Base-by-base conservation (phyloP, 2,888 invertebrate genomes). In the Furcula furcula region DNA sequence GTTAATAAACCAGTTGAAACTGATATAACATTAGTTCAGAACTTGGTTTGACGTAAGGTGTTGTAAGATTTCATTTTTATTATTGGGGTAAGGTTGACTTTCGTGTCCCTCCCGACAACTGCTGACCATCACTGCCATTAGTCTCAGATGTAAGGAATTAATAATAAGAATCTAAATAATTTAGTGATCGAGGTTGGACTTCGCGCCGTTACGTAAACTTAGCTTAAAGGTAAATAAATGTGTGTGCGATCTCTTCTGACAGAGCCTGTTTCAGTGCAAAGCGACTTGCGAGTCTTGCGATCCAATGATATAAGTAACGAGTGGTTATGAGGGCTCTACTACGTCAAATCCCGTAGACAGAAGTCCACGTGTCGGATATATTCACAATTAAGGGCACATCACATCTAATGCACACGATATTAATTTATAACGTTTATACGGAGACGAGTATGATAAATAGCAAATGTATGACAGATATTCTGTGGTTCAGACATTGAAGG, bases 81-180 rank as follows among this genome's bases (percentile, higher is more conserved):
- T 77, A 57, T 69, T 62, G 66, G 80, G 75, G 61, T 38, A 68
- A 33, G 72, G 76, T 72, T 38, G 77, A 76, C 71, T 19, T 21
- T 42, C 25, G 15, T 12, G 75, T 79, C 83, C 80, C 81, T 68
- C 77, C 80, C 79, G 55, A 66, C 78, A 79, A 78, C 80, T 74
- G 78, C 81, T 76, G 65, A 76, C 69, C 70, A 76, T 57, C 82
- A 87, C 87, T 87, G 87, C 87, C 87, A 87, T 77, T 81, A 78
- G 74, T 37, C 21, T 67, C 68, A 67, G 52, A 51, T 59, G 44
- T 79, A 78, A 76, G 74, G 57, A 67, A 46, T 56, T 65, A 65
- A 54, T 34, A 46, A 55, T 70, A 72, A 65, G 61, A 36, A 51
- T 59, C 38, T 57, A 53, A 51, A 64, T 65, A 65, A 57, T 54